Conservation (phyloP, 2,888 invertebrate species). For the Rhynchonema sp. region DNA sequence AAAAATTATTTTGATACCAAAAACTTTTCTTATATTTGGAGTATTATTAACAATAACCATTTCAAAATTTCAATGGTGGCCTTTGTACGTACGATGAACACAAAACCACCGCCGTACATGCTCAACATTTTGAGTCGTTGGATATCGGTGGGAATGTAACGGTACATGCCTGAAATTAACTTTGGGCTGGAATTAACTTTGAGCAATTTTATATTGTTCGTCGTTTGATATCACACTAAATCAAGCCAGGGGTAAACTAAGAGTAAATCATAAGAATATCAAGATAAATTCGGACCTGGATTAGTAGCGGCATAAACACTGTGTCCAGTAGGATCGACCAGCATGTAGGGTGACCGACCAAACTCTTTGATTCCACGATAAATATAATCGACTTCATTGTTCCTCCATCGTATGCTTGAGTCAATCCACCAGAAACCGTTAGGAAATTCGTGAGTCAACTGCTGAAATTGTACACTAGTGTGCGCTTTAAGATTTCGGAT, state of each 20-base stretch:
- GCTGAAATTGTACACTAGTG: too few species aligned
- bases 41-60: too few species aligned
- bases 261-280: background rate
- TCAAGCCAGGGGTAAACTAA: too few species aligned
- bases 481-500: too few species aligned
- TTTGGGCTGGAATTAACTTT: too few species aligned
- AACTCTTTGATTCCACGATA: background rate
- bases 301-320: slow-evolving; percentile 2
- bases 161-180: slow-evolving; percentile 18
- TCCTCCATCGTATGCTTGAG: background rate
- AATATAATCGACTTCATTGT: background rate
- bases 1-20: background rate
- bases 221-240: too few species aligned
- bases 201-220: too few species aligned
- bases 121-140: slow-evolving; percentile 12
- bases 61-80: slow-evolving; percentile 16
- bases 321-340: slow-evolving; percentile 2
- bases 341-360: background rate
- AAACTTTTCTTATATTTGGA: too few species aligned
- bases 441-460: background rate
- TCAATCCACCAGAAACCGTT: background rate
- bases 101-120: slow-evolving; percentile 18
- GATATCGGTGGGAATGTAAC: slow-evolving; percentile 18
- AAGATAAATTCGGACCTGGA: too few species aligned
- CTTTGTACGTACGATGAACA: slow-evolving; percentile 2